phyloP scores from a whole-genome alignment of 2,888 invertebrate genomes.

The Leucophenga montana region DNA sequence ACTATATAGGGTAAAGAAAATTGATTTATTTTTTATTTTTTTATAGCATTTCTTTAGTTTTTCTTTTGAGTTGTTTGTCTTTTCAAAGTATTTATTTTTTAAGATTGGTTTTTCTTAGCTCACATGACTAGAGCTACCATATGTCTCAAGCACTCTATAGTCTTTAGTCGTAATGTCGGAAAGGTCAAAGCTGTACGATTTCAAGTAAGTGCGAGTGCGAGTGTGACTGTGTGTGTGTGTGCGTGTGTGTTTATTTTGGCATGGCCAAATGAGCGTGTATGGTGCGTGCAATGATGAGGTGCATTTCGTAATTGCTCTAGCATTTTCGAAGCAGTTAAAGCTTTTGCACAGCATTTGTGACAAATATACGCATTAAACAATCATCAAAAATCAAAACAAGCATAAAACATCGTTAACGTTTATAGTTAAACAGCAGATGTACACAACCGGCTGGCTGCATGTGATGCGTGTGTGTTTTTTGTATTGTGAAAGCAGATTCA shows the following conservation, averaged over 20 bases:
- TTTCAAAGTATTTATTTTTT: background rate
- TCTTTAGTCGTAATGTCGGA: background rate
- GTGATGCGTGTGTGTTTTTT: conserved; percentile 41
- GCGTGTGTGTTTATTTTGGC: conserved; percentile 21
- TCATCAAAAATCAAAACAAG: conserved; percentile 59
- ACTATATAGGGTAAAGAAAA: no score
- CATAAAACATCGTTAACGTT: conserved; percentile 50
- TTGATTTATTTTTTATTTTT: conserved; percentile 22
- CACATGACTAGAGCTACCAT: no score
- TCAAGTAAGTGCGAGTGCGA: conserved; percentile 16
- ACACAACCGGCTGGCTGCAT: no score
- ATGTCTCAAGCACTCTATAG: no score
- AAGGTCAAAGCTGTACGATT: background rate
- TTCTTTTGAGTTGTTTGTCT: background rate
- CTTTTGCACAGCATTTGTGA: conserved; percentile 51
- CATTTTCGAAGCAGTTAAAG: conserved; percentile 27
- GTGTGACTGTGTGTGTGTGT: conserved; percentile 23
- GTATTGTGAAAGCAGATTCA: conserved; percentile 46
- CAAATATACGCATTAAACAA: conserved; percentile 47
- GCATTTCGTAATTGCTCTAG: background rate
- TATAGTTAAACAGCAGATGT: background rate
- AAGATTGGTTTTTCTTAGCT: background rate
- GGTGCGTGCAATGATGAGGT: background rate
- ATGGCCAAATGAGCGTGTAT: background rate
- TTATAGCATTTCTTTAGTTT: background rate